Conservation (phyloP, 2,888 invertebrate species). For the Drosophila aldrichi region DNA sequence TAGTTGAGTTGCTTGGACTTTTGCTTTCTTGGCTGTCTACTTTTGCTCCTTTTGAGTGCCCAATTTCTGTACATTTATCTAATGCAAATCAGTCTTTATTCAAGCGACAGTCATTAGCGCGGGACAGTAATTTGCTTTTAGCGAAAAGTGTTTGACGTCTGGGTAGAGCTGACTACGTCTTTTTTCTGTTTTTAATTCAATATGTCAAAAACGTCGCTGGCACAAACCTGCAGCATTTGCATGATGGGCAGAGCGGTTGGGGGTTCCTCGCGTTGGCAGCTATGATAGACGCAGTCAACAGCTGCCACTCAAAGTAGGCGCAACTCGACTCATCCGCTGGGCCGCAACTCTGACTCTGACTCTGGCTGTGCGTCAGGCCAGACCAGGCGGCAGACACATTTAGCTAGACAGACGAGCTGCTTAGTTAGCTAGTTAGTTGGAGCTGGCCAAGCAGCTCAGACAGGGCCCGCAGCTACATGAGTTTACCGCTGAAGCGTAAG, state of each 20-base stretch:
- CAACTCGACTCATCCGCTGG: constrained; percentile 20
- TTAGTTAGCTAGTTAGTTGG: constrained; percentile 53
- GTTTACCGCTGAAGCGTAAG: constrained; percentile 17
- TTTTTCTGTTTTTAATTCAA: constrained; percentile 60
- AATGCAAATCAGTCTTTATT: constrained; percentile 8
- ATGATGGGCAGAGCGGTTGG: background rate
- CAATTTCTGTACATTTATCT: background rate
- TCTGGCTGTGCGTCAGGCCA: constrained; percentile 16
- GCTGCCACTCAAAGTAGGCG: constrained; percentile 67
- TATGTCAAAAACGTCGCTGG: constrained; percentile 49
- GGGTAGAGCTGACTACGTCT: constrained; percentile 13
- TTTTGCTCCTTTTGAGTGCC: background rate
- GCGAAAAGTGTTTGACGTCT: constrained; percentile 29
- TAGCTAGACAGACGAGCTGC: constrained; percentile 36
- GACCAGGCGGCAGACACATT: constrained; percentile 16
- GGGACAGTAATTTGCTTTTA: constrained; percentile 60
- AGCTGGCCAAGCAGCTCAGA: constrained; percentile 48
- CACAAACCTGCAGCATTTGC: constrained; percentile 4
- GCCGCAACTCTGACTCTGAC: background rate
- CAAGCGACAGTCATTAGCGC: constrained; percentile 39
- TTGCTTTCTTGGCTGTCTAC: too few relatives aligned
- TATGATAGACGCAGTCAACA: constrained; percentile 61
- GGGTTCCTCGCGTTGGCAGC: constrained; percentile 21
- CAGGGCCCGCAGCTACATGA: constrained; percentile 30
- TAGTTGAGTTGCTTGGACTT: too few relatives aligned